phyloP scores from a whole-genome alignment of 2,113 vertebrate species.

The Aplodontia rufa region DNA sequence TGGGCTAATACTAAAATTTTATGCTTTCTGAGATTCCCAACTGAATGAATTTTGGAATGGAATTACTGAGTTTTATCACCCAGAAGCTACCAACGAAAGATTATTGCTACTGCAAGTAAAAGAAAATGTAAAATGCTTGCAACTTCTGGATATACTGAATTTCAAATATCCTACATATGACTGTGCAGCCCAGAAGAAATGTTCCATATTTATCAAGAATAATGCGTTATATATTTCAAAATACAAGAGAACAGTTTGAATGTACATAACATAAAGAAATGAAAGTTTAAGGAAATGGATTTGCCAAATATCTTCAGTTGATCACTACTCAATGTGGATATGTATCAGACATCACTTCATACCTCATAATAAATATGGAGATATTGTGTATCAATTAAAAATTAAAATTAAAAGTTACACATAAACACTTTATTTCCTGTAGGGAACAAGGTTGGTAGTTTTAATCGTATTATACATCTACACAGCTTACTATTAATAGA shows the following conservation, averaged over 20 bases:
- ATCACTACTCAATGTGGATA: background rate
- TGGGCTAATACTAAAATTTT: conserved; percentile 44
- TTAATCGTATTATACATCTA: background rate
- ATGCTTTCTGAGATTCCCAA: conserved; percentile 24
- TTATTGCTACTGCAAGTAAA: background rate
- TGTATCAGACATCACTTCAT: background rate
- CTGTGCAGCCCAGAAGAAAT: background rate
- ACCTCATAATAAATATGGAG: background rate
- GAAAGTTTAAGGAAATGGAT: background rate
- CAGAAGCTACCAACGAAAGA: conserved; percentile 3
- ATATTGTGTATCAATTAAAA: background rate
- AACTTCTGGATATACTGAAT: background rate
- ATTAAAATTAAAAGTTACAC: background rate
- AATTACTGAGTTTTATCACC: conserved; percentile 53
- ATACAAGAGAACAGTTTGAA: background rate
- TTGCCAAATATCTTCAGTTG: background rate
- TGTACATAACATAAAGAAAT: background rate
- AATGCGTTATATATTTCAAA: background rate
- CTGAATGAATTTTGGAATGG: conserved; percentile 45
- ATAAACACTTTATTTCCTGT: background rate
- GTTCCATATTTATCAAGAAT: background rate
- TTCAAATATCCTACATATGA: background rate
- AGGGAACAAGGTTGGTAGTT: background rate
- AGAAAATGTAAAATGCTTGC: background rate
- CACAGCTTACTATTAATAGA: background rate